These are phyloP conservation scores for Microhierax caerulescens DNA, from an alignment of 2,797 vertebrate species.

Conservation along the genomic window DNA sequence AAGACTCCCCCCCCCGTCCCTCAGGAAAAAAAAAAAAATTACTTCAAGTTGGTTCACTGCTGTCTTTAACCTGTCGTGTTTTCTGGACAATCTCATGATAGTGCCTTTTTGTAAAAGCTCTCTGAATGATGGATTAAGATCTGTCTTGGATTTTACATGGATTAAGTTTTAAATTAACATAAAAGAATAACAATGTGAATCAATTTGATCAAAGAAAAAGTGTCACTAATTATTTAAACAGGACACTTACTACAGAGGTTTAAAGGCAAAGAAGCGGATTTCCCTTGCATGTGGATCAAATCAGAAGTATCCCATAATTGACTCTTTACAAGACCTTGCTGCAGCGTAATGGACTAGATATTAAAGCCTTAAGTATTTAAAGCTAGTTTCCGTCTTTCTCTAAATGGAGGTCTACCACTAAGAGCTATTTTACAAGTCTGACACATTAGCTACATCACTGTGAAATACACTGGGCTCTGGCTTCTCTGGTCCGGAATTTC, in stretches of 20 bases:
- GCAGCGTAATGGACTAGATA: slow-evolving; percentile 97
- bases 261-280: slow-evolving; percentile 83
- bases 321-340: slow-evolving; percentile 96
- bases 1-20: not conserved
- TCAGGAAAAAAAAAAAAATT: not conserved
- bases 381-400: slow-evolving; percentile 88
- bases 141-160: slow-evolving; percentile 74
- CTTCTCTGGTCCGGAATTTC: slow-evolving; percentile 83
- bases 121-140: slow-evolving; percentile 72
- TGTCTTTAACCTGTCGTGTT: slow-evolving; percentile 56
- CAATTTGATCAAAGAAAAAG: slow-evolving; percentile 86
- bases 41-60: slow-evolving; percentile 28
- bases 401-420: slow-evolving; percentile 81
- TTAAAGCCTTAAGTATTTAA: slow-evolving; percentile 97
- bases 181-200: slow-evolving; percentile 83
- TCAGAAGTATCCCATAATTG: slow-evolving; percentile 98
- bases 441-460: slow-evolving; percentile 87
- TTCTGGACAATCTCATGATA: slow-evolving; percentile 68
- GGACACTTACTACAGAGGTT: slow-evolving; percentile 80
- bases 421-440: slow-evolving; percentile 93
- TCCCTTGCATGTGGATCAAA: slow-evolving; percentile 96
- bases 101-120: slow-evolving; percentile 57
- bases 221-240: slow-evolving; percentile 87
- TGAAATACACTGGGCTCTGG: slow-evolving; percentile 79
- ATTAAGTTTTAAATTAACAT: slow-evolving; percentile 82